Base-by-base conservation (phyloP, 2,113 vertebrate species). In the Telmatochromis bifrenatus region DNA sequence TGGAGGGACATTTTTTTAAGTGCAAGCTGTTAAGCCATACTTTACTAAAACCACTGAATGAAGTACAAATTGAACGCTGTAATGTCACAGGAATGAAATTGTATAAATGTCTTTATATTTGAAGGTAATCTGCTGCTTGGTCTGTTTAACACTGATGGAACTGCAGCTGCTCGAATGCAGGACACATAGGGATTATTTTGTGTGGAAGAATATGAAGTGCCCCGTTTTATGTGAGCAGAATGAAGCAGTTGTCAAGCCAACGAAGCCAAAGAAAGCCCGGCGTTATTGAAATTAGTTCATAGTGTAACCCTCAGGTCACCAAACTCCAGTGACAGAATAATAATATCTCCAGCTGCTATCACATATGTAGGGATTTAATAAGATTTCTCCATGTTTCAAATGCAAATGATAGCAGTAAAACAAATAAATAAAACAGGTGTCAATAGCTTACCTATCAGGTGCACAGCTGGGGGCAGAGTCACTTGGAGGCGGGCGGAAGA, bases 401-500 rank as follows among this genome's bases (percentile, higher is more conserved):
- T 42, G 37, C 2, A 23, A 23, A 42, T 42, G 4, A 9, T 11
- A 28, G 39, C 23, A 47, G 39, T 28, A 42, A 70, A 42, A 45
- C 23, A 7, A 75, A 75, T 5, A 47, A 75, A 47, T 19, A 75
- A 75, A 75, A 3, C 60, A 26, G 39, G 26, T 47, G 23, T 13
- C 1, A 10, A 49, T 31, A 17, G 8, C 80, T 92, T 92, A 99
- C 98, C 97, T 98, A 77, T 97, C 95, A 85, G 97, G 89, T 75
- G 96, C 95, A 68, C 86, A 86, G 10, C 87, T 92, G 51, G 91
- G 93, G 75, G 93, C 93, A 45, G 97, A 88, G 83, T 98, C 97
- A 70, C 95, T 92, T 5, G 97, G 97, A 3, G 96, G 97, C 14
- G 97, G 97, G 92, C 96, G 96, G 92, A 99, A 99, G 94, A 99